Evolutionary conservation across 1,140 invertebrate species (phyloP), one percentile per base, ranked within the genome.

Genomic region (Eurytemora carolleeae): DNA sequence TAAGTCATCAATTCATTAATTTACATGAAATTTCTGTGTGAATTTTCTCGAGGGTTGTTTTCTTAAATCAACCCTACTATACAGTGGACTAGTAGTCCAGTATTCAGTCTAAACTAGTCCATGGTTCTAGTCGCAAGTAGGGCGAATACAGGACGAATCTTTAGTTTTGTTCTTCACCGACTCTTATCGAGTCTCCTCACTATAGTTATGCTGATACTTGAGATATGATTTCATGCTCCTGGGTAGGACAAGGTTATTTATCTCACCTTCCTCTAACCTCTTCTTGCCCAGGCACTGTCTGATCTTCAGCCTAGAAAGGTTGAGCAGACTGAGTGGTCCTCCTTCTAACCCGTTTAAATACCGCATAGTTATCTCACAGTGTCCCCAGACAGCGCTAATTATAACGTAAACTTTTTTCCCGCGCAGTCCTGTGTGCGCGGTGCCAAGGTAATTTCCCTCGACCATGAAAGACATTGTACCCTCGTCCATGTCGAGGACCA

Each of bases 401-500:
- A 98, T 92, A 59, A 95, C 95, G 75, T 96, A 93, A 24, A 98
- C 77, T 75, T 93, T 96, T 72, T 92, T 89, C 63, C 93, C 93
- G 76, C 94, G 92, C 44, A 98, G 79, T 55, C 91, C 91, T 69
- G 89, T 79, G 76, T 98, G 98, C 63, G 95, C 95, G 68, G 97
- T 84, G 60, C 95, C 95, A 56, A 98, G 79, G 76, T 95, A 99
- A 75, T 95, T 88, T 66, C 90, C 89, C 73, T 98, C 92, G 7
- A 96, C 93, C 66, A 97, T 87, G 78, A 97, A 99, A 68, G 91
- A 87, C 71, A 99, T 77, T 57, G 92, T 97, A 64, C 95, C 95
- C 75, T 98, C 93, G 75, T 98, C 94, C 94, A 98, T 98, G 74
- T 99, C 95, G 66, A 99, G 78, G 63, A 98, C 89, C 67, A 96